Evolutionary conservation across 2,888 invertebrate species (phyloP).

Genomic region (Apamea crenata): DNA sequence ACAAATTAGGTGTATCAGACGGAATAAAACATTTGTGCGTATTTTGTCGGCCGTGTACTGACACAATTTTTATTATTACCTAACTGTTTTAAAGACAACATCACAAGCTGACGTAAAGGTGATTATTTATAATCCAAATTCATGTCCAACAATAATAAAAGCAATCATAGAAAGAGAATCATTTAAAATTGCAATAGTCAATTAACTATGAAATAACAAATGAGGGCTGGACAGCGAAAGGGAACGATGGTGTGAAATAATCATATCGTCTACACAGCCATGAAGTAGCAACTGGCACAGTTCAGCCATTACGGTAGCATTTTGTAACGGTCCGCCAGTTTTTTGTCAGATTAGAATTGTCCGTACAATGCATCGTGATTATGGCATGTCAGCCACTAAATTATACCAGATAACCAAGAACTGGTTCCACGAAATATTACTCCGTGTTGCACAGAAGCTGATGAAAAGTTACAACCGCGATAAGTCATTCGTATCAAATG

Average conservation of each 20-base stretch:
- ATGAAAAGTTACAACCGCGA: conserved; percentile 64
- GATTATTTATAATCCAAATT: conserved; percentile 8
- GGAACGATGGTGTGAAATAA: conserved; percentile 59
- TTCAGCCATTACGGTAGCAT: conserved; percentile 70
- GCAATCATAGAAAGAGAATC: conserved; percentile 39
- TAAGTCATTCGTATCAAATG: conserved; percentile 71
- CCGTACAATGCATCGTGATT: conserved; percentile 77
- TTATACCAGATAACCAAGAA: conserved; percentile 68
- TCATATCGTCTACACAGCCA: conserved; percentile 49
- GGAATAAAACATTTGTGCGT: conserved; percentile 25
- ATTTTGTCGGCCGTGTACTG: conserved; percentile 25
- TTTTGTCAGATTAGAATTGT: conserved; percentile 75
- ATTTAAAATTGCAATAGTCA: conserved; percentile 41
- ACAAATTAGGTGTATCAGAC: conserved; percentile 46
- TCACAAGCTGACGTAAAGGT: conserved; percentile 3
- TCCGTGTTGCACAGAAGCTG: conserved; percentile 60
- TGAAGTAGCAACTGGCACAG: conserved; percentile 53
- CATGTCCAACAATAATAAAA: conserved; percentile 27
- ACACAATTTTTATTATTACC: conserved; percentile 8
- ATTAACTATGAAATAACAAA: conserved; percentile 54
- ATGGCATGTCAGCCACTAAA: conserved; percentile 74
- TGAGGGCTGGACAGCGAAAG: conserved; percentile 50
- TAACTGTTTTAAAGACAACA: conserved; percentile 13
- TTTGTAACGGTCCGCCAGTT: conserved; percentile 71
- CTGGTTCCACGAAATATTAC: conserved; percentile 58